Base-by-base conservation (phyloP, 2,113 vertebrate genomes). In the Ammodytes dubius region DNA sequence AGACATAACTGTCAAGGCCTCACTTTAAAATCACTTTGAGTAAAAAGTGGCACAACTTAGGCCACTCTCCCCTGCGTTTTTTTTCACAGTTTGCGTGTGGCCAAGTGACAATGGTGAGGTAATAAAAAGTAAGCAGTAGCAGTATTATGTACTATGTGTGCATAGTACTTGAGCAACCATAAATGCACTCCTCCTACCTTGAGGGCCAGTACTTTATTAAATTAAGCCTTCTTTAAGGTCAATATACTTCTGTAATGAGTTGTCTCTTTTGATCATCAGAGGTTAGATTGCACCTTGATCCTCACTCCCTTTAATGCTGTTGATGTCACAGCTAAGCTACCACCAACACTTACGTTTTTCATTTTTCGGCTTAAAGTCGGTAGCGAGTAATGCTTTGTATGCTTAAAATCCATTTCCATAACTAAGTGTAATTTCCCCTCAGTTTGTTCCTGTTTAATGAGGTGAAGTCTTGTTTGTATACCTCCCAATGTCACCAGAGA, bases 391-490 rank as follows among this genome's bases (percentile, higher is more conserved):
- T 97, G 97, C 94, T 97, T 96, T 97, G 97, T 97, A 97, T 98
- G 97, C 97, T 98, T 98, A 99, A 97, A 97, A 98, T 96, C 97
- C 96, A 98, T 98, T 99, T 98, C 97, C 98, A 98, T 98, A 98
- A 98, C 97, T 98, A 99, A 99, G 97, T 98, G 97, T 96, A 97
- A 98, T 99, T 98, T 97, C 97, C 97, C 96, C 96, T 96, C 96
- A 98, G 97, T 99, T 98, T 99, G 97, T 97, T 97, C 97, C 96
- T 99, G 98, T 98, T 99, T 99, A 99, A 99, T 99, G 98, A 99
- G 97, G 96, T 99, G 98, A 97, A 97, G 96, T 98, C 97, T 97
- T 99, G 98, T 99, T 99, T 99, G 96, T 97, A 96, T 97, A 97
- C 96, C 96, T 98, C 96, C 96, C 97, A 98, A 97, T 98, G 97